These are phyloP conservation scores for Zosterops japonicus DNA, from an alignment of 2,113 vertebrate species.

Conservation along the genomic window DNA sequence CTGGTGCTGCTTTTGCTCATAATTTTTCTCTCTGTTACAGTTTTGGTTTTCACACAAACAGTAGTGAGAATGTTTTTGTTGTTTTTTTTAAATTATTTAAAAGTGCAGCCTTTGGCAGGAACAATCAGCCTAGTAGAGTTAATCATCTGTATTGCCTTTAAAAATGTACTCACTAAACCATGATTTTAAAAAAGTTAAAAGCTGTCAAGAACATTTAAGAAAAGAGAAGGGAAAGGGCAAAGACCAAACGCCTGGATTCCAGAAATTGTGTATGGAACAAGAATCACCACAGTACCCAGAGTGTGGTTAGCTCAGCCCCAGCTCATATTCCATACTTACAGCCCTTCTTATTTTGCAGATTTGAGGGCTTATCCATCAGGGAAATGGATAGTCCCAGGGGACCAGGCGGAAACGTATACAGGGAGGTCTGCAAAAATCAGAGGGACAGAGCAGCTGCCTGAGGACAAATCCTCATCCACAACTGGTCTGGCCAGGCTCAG, in stretches of 20 bases:
- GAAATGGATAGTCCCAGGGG: neutral
- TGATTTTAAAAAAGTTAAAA: conserved; percentile 41
- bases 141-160: conserved; percentile 24
- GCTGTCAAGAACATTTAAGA: conserved; percentile 19
- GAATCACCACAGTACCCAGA: neutral
- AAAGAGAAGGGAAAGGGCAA: neutral
- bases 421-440: neutral
- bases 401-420: neutral
- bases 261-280: neutral
- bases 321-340: neutral
- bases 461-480: neutral
- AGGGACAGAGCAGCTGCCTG: neutral
- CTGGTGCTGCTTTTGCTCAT: neutral
- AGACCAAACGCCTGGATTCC: conserved; percentile 26
- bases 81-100: neutral
- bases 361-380: neutral
- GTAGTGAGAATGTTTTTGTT: neutral
- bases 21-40: neutral
- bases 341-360: neutral
- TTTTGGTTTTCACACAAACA: conserved; percentile 40
- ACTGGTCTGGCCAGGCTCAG: neutral
- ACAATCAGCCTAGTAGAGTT: conserved; percentile 33
- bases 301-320: neutral
- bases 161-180: conserved; percentile 32
- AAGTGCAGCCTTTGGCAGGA: conserved; percentile 62